These are phyloP conservation scores for Byasa hedistus DNA, from an alignment of 2,888 invertebrate species.

Conservation along the genomic window DNA sequence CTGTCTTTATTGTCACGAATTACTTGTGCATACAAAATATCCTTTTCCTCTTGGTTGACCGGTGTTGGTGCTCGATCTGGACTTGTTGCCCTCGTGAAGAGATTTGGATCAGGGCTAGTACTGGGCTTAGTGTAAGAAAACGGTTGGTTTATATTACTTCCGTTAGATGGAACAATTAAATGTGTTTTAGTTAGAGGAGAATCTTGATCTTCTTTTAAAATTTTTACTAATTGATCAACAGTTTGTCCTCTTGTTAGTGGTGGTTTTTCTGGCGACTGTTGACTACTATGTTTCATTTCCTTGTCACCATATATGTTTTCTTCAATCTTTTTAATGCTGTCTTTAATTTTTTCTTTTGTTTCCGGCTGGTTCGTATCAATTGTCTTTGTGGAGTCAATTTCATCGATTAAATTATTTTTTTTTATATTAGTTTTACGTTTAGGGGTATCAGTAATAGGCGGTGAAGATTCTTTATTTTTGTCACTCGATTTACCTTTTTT, in stretches of 20 bases:
- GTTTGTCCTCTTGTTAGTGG: slow-evolving; percentile 85
- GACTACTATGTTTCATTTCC: slow-evolving; percentile 87
- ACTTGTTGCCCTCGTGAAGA: slow-evolving; percentile 69
- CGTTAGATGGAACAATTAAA: slow-evolving; percentile 81
- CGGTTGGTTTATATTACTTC: slow-evolving; percentile 86
- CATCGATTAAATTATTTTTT: slow-evolving; percentile 61
- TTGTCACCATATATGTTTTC: slow-evolving; percentile 72
- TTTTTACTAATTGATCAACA: slow-evolving; percentile 88
- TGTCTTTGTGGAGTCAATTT: slow-evolving; percentile 59
- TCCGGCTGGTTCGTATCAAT: slow-evolving; percentile 54
- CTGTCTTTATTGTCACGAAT: slow-evolving; percentile 70
- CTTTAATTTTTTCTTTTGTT: slow-evolving; percentile 74
- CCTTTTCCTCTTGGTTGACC: slow-evolving; percentile 75
- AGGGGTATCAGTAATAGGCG: slow-evolving; percentile 64
- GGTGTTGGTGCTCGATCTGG: slow-evolving; percentile 71
- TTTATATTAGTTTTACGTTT: slow-evolving; percentile 66
- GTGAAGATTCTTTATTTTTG: slow-evolving; percentile 59
- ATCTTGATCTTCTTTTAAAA: slow-evolving; percentile 85
- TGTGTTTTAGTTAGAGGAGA: slow-evolving; percentile 83
- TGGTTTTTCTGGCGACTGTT: slow-evolving; percentile 84
- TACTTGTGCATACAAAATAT: slow-evolving; percentile 89
- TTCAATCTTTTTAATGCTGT: slow-evolving; percentile 73
- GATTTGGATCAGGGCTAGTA: slow-evolving; percentile 73
- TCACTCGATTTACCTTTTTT: slow-evolving; percentile 66
- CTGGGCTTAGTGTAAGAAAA: slow-evolving; percentile 88